phyloP scores from a whole-genome alignment of 2,888 invertebrate species.

The Incurvaria masculella region DNA sequence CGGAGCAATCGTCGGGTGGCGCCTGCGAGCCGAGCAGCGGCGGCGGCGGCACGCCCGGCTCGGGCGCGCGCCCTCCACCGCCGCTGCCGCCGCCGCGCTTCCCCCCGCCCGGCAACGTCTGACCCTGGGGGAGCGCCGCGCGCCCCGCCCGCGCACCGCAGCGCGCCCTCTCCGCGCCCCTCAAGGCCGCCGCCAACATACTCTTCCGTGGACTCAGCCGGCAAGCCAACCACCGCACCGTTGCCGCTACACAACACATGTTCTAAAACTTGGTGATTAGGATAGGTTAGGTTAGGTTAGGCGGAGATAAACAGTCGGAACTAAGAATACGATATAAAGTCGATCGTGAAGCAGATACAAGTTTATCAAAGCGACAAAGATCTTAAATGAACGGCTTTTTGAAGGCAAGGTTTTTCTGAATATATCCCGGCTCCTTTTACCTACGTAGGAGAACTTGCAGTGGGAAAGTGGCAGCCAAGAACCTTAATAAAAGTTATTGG shows the following conservation, averaged over 20 bases:
- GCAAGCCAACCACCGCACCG: conserved; percentile 40
- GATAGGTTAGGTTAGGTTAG: conserved; percentile 42
- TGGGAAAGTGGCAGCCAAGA: too few relatives aligned
- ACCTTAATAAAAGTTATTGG: too few relatives aligned
- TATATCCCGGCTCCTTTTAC: too few relatives aligned
- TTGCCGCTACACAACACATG: conserved; percentile 55
- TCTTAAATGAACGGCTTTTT: too few relatives aligned
- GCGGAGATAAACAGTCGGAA: too few relatives aligned
- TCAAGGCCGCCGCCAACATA: conserved; percentile 67
- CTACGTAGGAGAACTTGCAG: too few relatives aligned
- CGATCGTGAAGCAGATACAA: too few relatives aligned
- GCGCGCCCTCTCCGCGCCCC: conserved; percentile 57
- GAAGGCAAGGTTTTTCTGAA: too few relatives aligned
- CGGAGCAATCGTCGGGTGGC: background rate
- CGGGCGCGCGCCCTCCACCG: conserved; percentile 71
- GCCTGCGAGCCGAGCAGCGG: conserved; percentile 62
- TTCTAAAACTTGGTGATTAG: conserved; percentile 57
- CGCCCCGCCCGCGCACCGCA: conserved; percentile 40
- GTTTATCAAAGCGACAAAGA: too few relatives aligned
- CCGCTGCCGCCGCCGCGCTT: conserved; percentile 78
- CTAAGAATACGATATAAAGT: too few relatives aligned
- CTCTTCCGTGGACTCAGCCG: conserved; percentile 65
- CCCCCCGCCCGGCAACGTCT: conserved; percentile 71
- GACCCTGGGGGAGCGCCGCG: conserved; percentile 64
- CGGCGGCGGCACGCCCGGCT: conserved; percentile 74